These are phyloP conservation scores for Orthonyx spaldingii DNA, from an alignment of 2,113 vertebrate genomes.

Conservation along the genomic window DNA sequence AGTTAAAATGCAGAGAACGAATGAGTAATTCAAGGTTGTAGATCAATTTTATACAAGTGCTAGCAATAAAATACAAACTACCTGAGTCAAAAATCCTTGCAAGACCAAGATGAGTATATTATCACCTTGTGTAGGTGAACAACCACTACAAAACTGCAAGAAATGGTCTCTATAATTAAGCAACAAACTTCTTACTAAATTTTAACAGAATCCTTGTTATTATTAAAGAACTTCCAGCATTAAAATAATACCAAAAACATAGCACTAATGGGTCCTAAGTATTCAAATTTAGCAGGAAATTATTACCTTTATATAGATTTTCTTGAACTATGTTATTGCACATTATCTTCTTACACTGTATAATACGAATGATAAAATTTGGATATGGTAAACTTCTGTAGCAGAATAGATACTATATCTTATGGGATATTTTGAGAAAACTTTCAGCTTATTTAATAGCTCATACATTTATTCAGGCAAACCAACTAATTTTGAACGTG, in stretches of 20 bases:
- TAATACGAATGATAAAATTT: neutral
- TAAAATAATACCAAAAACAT: neutral
- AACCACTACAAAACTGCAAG: neutral
- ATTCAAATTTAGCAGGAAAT: neutral
- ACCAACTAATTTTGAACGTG: neutral
- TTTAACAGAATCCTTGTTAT: neutral
- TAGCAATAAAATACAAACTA: neutral
- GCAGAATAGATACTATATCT: neutral
- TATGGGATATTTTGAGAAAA: neutral
- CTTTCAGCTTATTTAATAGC: neutral
- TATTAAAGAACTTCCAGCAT: neutral
- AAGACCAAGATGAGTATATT: neutral
- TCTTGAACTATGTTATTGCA: neutral
- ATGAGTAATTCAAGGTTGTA: neutral
- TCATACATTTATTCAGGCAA: neutral
- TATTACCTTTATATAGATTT: neutral
- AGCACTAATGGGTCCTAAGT: neutral
- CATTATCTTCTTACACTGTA: neutral
- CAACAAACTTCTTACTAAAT: neutral
- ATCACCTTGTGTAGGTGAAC: neutral
- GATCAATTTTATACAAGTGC: neutral
- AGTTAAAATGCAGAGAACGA: neutral
- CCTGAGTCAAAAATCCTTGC: neutral
- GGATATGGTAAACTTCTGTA: neutral
- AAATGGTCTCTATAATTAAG: neutral